These are phyloP conservation scores for Psococerastis gibbosa DNA, from an alignment of 2,888 invertebrate species.

Conservation along the genomic window DNA sequence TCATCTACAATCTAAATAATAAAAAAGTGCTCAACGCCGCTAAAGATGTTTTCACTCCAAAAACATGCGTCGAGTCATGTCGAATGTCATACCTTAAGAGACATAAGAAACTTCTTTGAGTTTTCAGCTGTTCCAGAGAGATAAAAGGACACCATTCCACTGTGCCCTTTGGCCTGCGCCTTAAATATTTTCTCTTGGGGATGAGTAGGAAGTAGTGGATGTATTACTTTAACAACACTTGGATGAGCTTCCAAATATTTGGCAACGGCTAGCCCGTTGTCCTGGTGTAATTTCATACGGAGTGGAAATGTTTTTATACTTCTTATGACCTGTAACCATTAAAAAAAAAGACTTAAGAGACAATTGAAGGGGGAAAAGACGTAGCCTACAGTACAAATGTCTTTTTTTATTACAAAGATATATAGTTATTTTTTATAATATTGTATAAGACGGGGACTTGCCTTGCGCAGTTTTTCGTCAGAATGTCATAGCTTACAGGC, in stretches of 20 bases:
- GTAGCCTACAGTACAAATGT: too few species aligned
- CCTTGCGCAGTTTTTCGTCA: too few species aligned
- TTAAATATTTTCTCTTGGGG: slow-evolving; percentile 65
- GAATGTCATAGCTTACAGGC: too few species aligned
- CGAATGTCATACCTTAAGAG: slow-evolving; percentile 56
- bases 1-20: too few species aligned
- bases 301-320: slow-evolving; percentile 31
- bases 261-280: slow-evolving; percentile 31
- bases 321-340: slow-evolving; percentile 36
- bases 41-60: too few species aligned
- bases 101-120: slow-evolving; percentile 50
- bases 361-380: too few species aligned
- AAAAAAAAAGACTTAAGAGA: too few species aligned
- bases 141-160: slow-evolving; percentile 83
- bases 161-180: slow-evolving; percentile 68
- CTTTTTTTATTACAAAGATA: too few species aligned
- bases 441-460: too few species aligned
- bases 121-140: slow-evolving; percentile 57
- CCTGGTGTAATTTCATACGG: slow-evolving; percentile 33
- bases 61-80: neutral
- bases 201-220: slow-evolving; percentile 56
- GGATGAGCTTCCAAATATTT: slow-evolving; percentile 31
- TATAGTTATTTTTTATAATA: too few species aligned
- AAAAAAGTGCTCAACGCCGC: too few species aligned
- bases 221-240: slow-evolving; percentile 27